Evolutionary conservation across 2,797 vertebrate species (phyloP).

Genomic region (Scleropages formosus): DNA sequence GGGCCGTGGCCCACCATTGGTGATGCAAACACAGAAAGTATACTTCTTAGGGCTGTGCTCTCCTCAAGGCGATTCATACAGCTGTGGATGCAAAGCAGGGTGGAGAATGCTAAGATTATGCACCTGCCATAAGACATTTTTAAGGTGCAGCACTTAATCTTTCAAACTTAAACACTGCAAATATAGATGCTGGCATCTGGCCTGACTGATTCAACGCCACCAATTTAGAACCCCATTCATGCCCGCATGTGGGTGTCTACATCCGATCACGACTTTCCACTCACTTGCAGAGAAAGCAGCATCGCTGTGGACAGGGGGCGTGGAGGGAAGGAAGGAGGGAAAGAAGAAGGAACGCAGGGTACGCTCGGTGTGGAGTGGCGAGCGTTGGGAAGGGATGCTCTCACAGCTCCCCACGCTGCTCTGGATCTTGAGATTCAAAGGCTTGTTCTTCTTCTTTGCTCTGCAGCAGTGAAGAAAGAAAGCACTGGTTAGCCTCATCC

Average conservation of each 20-base stretch:
- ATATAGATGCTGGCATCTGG: neutral
- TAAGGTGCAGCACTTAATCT: neutral
- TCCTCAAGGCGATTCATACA: neutral
- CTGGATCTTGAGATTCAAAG: slow-evolving; percentile 97
- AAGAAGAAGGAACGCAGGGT: slow-evolving; percentile 96
- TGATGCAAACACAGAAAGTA: neutral
- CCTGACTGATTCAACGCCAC: neutral
- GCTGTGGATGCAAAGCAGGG: neutral
- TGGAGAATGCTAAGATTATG: neutral
- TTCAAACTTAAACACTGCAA: neutral
- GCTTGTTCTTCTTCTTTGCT: slow-evolving; percentile 95
- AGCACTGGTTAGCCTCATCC: neutral
- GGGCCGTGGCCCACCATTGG: slow-evolving; percentile 46
- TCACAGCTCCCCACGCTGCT: slow-evolving; percentile 96
- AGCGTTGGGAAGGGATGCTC: slow-evolving; percentile 92
- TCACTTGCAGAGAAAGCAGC: slow-evolving; percentile 89
- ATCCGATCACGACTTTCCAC: slow-evolving; percentile 48
- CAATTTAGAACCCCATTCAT: neutral
- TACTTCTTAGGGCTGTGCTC: neutral
- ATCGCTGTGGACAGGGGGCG: slow-evolving; percentile 87
- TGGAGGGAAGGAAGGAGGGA: slow-evolving; percentile 90
- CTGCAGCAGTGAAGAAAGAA: slow-evolving; percentile 55
- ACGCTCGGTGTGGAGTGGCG: slow-evolving; percentile 85
- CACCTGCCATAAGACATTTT: neutral
- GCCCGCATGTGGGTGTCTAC: slow-evolving; percentile 12